Evolutionary conservation across 92 coral and sea anemone species (phyloP), one percentile per base, ranked within the genome.

Genomic region (Palythoa heliodiscus): DNA sequence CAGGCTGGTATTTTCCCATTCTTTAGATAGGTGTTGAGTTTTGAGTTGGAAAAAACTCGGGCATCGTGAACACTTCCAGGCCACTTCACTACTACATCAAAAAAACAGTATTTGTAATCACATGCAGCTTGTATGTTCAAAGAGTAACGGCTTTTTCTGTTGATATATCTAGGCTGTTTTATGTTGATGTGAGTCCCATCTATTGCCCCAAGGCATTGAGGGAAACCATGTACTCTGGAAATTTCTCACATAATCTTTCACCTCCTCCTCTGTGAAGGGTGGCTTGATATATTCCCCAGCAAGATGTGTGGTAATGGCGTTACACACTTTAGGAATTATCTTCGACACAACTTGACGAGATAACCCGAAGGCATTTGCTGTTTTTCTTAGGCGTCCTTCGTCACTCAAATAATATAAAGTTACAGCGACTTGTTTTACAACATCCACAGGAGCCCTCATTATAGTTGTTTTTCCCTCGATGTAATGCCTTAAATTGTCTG

Each of bases 61-160:
- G 69, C 69, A 61, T 61, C 69, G 69, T 61, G 69, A 61, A 61
- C 69, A 61, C 69, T 61, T 61, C 69, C 69, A n/a, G 69, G 69
- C 69, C 69, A 61, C 69, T n/a, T 61, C 69, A 61, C 69, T 61
- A 61, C 69, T 61, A 61, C 69, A 61, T 61, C 35, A 61, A 61
- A 61, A 61, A 61, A 61, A 61, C 69, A 61, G 69, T 61, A 61
- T 61, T 61, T 61, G 69, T 61, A 61, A 61, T 61, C 69, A 61
- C 69, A 61, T 61, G 69, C 69, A 61, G 69, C 69, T 61, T 61
- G 69, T 61, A 61, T 61, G 69, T 61, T 61, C 69, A 61, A 61
- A 61, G 69, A 61, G 69, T 61, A 61, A 61, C 69, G 69, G 69
- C 69, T 61, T 61, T 61, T 61, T 61, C 69, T 61, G 69, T 61